phyloP scores from a whole-genome alignment of 2,797 vertebrate genomes.

The Tinamus major region DNA sequence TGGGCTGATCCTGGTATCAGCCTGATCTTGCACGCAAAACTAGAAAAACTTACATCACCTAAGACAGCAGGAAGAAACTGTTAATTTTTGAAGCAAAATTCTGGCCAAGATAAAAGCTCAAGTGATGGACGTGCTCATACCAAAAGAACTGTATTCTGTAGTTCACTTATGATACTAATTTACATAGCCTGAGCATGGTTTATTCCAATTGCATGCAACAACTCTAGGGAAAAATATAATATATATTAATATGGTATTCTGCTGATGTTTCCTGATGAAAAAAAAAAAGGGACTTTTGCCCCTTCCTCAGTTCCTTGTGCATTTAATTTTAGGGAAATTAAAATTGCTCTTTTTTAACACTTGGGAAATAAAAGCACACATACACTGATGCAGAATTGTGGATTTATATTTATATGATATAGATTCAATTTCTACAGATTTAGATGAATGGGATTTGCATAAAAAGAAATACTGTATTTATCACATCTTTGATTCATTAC shows the following conservation, averaged over 20 bases:
- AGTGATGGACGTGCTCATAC: not conserved
- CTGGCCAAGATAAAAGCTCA: not conserved
- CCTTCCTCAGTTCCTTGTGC: not conserved
- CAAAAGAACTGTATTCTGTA: not conserved
- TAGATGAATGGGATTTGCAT: not conserved
- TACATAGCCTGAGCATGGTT: not conserved
- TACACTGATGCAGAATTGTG: not conserved
- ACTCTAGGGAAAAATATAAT: not conserved
- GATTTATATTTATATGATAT: not conserved
- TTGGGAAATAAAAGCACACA: not conserved
- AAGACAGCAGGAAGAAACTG: not conserved
- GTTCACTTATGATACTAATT: not conserved
- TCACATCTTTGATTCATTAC: not conserved
- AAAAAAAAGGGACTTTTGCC: not conserved
- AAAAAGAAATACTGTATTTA: not conserved
- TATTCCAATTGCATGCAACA: not conserved
- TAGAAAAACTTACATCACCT: not conserved
- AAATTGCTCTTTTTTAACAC: not conserved
- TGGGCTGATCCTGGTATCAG: constrained; percentile 27
- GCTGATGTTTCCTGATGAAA: not conserved
- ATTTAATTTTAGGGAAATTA: not conserved
- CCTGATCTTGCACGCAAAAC: not conserved
- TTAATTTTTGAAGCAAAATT: not conserved
- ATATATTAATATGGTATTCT: not conserved
- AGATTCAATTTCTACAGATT: not conserved